These are phyloP conservation scores for Eledona agricola DNA, from an alignment of 2,888 invertebrate genomes.

Conservation along the genomic window DNA sequence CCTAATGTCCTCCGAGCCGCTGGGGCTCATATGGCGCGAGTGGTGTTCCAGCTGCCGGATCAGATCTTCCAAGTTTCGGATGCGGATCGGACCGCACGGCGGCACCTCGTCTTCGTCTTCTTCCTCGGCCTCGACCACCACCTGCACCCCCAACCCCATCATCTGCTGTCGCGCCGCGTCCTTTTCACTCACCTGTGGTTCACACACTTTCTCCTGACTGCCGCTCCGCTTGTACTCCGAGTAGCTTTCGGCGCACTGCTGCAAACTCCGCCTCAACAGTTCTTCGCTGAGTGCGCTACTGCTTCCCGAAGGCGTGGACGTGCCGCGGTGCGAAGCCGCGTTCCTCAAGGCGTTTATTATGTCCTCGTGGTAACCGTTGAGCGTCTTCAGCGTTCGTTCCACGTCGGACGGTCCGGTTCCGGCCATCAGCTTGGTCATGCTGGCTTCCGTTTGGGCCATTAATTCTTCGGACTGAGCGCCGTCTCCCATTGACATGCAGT, in stretches of 20 bases:
- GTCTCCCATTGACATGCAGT: constrained; percentile 77
- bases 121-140: constrained; percentile 65
- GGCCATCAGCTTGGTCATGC: constrained; percentile 68
- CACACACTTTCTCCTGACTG: constrained; percentile 79
- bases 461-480: constrained; percentile 69
- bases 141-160: constrained; percentile 44
- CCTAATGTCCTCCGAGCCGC: constrained; percentile 88
- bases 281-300: constrained; percentile 75
- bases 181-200: constrained; percentile 67
- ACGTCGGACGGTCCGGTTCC: constrained; percentile 75
- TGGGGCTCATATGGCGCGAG: constrained; percentile 89
- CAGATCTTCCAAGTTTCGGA: constrained; percentile 90
- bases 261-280: constrained; percentile 72
- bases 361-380: constrained; percentile 93
- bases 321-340: constrained; percentile 76
- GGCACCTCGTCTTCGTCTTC: constrained; percentile 80
- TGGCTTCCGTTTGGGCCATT: constrained; percentile 66
- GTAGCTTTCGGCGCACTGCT: constrained; percentile 69
- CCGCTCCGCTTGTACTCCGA: constrained; percentile 70
- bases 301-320: constrained; percentile 69
- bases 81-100: constrained; percentile 84
- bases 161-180: neutral
- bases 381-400: constrained; percentile 85
- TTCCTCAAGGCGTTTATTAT: constrained; percentile 88
- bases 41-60: constrained; percentile 89